Conservation (phyloP, 2,797 vertebrate species). For the Onychomys arenicola region DNA sequence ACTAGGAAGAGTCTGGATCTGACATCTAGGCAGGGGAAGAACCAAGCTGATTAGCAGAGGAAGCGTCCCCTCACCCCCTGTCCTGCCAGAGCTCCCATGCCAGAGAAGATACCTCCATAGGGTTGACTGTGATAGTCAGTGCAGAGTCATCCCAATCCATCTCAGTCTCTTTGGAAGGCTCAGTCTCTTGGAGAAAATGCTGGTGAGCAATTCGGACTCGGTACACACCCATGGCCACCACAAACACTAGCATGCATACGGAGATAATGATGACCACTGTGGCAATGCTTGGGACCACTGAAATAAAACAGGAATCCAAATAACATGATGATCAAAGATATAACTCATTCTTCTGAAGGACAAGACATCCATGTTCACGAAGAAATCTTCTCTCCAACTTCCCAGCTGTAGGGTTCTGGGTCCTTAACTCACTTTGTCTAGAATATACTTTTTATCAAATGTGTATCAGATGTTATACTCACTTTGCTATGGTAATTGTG, state of each 20-base stretch:
- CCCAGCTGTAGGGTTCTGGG: not conserved
- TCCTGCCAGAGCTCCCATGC: not conserved
- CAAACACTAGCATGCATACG: slow-evolving; percentile 92
- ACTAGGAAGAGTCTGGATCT: not conserved
- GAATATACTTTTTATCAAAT: not conserved
- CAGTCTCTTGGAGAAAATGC: slow-evolving; percentile 88
- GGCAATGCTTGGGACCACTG: slow-evolving; percentile 93
- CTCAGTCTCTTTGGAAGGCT: slow-evolving; percentile 90
- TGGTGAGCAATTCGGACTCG: slow-evolving; percentile 92
- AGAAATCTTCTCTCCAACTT: not conserved
- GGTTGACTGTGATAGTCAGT: slow-evolving; percentile 96
- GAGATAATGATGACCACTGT: slow-evolving; percentile 93
- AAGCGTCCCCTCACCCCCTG: not conserved
- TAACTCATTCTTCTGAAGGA: not conserved
- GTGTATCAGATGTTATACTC: not conserved
- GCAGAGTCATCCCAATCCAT: slow-evolving; percentile 94
- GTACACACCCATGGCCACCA: slow-evolving; percentile 93
- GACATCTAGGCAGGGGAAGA: not conserved
- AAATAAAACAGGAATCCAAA: slow-evolving; percentile 45
- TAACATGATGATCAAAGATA: not conserved
- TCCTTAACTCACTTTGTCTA: not conserved
- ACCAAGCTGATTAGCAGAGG: not conserved
- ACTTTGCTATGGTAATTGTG: not conserved
- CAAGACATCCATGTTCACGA: rapidly evolving
- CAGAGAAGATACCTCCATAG: slow-evolving; percentile 93